Conservation (phyloP, 2,797 vertebrate species). For the Lycodopsis pacificus region DNA sequence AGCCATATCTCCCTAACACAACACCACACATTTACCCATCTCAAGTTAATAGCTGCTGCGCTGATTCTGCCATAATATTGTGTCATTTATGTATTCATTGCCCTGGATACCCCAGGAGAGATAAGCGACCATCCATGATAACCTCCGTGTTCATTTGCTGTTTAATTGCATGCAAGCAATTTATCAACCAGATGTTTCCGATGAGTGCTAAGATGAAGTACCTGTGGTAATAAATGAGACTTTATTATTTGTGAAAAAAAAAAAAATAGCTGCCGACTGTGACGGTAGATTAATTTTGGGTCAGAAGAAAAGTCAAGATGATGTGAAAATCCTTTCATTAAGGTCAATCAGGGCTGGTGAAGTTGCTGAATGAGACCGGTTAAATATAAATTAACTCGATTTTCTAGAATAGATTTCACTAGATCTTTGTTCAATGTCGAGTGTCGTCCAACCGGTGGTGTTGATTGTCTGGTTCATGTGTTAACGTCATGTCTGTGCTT, state of each 20-base stretch:
- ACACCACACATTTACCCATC: slow-evolving; percentile 17
- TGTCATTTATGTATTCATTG: slow-evolving; percentile 67
- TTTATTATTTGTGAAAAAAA: slow-evolving; percentile 77
- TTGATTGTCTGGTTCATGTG: background rate
- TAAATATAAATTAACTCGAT: background rate
- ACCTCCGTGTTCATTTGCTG: slow-evolving; percentile 70
- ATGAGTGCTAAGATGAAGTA: slow-evolving; percentile 79
- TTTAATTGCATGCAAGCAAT: slow-evolving; percentile 82
- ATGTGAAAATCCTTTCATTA: slow-evolving; percentile 48
- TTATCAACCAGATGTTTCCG: slow-evolving; percentile 84
- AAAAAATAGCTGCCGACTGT: slow-evolving; percentile 29
- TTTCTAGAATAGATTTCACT: background rate
- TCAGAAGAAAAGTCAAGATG: slow-evolving; percentile 65
- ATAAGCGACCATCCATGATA: slow-evolving; percentile 70
- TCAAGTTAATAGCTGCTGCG: slow-evolving; percentile 25
- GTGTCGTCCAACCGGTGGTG: background rate
- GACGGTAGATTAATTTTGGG: slow-evolving; percentile 64
- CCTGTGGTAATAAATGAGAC: slow-evolving; percentile 75
- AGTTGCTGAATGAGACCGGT: background rate
- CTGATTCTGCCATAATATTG: slow-evolving; percentile 58
- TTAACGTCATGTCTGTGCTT: background rate
- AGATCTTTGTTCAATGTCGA: background rate
- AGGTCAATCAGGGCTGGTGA: slow-evolving; percentile 15
- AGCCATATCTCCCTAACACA: background rate
- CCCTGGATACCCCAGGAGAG: slow-evolving; percentile 54